Evolutionary conservation across 2,797 vertebrate species (phyloP), one percentile per base, ranked within the genome.

Genomic region (Epinephelus awoara): DNA sequence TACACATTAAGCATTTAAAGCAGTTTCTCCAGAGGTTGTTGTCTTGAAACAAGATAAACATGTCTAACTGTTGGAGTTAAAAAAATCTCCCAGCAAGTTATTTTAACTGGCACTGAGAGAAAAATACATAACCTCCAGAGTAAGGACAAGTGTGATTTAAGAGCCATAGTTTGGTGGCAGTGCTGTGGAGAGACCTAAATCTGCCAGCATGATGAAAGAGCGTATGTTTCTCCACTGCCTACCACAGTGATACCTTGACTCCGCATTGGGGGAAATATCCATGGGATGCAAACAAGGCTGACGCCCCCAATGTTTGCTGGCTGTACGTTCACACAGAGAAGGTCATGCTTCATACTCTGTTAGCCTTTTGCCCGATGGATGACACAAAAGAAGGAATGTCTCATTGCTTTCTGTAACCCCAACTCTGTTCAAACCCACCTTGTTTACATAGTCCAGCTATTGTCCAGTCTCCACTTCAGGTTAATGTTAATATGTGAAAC

Each of bases 301-400:
- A 11, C 38, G 46, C 29, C 42, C 18, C 11, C 13, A 2, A 21
- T 87, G 83, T 92, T 86, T 88, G 84, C 59, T 15, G 34, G 56
- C 70, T 66, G 77, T n/a, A 40, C 62, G 79, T 85, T 87, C 79
- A 86, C 84, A 88, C 72, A 67, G 74, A 81, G 51, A 73, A 83
- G 86, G 88, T 81, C 83, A 78, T 34, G 51, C 18, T 78, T 89
- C 79, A 73, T 74, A 79, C 63, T 4, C 51, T 2, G 63, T 67
- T 34, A 59, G 29, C 50, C 56, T 75, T 50, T 76, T 5, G 54
- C 58, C 77, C 72, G 62, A 62, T 55, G 75, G 72, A 72, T 55
- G 71, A 66, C 46, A 94, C 89, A 93, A 92, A 88, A 81, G 88
- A 52, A 89, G 81, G 79, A 93, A 90, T 86, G 85, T 81, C 44